Base-by-base conservation (phyloP, 2,797 vertebrate genomes). In the Gobio occitaniae region DNA sequence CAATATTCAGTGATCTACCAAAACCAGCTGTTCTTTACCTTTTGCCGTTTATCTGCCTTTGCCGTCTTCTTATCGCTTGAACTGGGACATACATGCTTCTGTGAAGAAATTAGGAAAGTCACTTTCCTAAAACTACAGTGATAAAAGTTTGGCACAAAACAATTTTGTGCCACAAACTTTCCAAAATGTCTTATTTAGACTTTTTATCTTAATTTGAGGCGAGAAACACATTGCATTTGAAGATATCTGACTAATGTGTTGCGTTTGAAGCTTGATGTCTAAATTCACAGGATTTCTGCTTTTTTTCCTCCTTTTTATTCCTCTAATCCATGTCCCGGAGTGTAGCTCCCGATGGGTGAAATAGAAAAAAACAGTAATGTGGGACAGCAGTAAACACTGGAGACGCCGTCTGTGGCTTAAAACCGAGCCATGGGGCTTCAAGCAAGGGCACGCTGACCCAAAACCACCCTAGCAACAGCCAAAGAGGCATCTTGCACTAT, bases 81-180 rank as follows among this genome's bases (percentile, higher is more conserved):
- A 82, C 80, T 87, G 63, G 89, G 86, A 91, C 95, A 95, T 0
- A 76, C 84, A 70, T 96, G 95, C 36, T 91, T 93, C 95, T 95
- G 90, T 6, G 84, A 59, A 66, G 44, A 25, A 41, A 85, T 11
- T 0, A n/a, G 6, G n/a, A 78, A 59, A 78, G 63, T 47, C 29
- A 54, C 65, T 41, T 54, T 29, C 16, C 59, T 25, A 44, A 44
- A 79, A 2, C 16, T 11, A n/a, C 78, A 54, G 48, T 19, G 16
- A 48, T 21, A 5, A 52, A 80, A 68, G 78, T 68, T 52, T 78
- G 21, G 3, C 25, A 25, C 25, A 25, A 0, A 68, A 80, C 13
- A 8, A n/a, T 52, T 68, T n/a, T 52, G 6, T 16, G 19, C 12
- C 13, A 38, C 48, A 80, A 70, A 80, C 78, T 50, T 80, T 48